Base-by-base conservation (phyloP, 2,797 vertebrate genomes). In the Urocyon cinereoargenteus region DNA sequence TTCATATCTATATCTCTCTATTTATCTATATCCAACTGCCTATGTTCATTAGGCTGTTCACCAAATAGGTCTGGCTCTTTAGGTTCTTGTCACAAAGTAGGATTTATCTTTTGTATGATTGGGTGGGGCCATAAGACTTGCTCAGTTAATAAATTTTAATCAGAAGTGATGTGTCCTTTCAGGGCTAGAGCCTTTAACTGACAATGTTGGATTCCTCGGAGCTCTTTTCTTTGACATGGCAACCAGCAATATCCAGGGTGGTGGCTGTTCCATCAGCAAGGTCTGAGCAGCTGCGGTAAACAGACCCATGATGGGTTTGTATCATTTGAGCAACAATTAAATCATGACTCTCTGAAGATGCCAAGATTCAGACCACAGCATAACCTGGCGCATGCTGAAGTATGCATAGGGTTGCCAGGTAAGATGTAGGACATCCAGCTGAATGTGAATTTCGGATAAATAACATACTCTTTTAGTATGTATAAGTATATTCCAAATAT, bases 191-290 rank as follows among this genome's bases (percentile, higher is more conserved):
- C 18, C 45, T 10, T 53, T 19, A 28, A 0, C 0, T 14, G 2
- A 31, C 34, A 40, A 0, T 3, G 1, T 10, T 13, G 73, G 55
- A 64, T 2, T 26, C 70, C 16, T 55, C 49, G 3, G 40, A 22
- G 14, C 0, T 0, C 59, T 64, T 51, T 34, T 4, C 62, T 81
- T 21, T 4, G 10, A 78, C 21, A 0, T 6, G 6, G 19, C 1
- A 18, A 15, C 11, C 57, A 75, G 51, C 5, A 6, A 6, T 0
- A 0, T 45, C 40, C 49, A 1, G 0, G 0, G 34, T 2, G 15
- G 18, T 4, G 4, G 72, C 53, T 6, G 10, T 18, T 7, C 21
- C 1, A 0, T 28, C 2, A n/a, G 70, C 14, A 0, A 16, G 3
- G 5, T 22, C 57, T 26, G 18, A 70, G 19, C 24, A 34, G n/a